phyloP scores from a whole-genome alignment of 2,888 invertebrate species.

The Eutolmus rufibarbis region DNA sequence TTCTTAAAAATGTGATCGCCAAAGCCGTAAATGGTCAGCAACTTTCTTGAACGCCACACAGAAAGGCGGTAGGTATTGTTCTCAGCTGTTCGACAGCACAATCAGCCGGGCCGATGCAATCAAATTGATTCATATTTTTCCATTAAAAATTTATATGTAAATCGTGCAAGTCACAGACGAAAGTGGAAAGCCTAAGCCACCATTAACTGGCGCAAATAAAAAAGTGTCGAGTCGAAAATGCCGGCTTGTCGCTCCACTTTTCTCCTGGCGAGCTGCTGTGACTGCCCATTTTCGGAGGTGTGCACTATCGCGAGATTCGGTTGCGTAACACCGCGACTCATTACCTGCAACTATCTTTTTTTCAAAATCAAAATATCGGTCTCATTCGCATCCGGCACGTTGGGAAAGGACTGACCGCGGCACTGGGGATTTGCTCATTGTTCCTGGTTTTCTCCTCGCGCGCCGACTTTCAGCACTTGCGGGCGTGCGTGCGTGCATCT shows the following conservation, averaged over 20 bases:
- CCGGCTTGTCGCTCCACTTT: not conserved
- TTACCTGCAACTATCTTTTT: not conserved
- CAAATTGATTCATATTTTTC: not conserved
- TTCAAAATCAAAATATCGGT: not conserved
- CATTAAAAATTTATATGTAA: not conserved
- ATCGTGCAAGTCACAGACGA: not conserved
- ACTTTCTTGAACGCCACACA: not conserved
- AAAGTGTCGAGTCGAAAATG: not conserved
- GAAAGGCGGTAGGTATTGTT: not conserved
- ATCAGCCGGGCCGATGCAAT: not conserved
- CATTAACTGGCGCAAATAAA: not conserved
- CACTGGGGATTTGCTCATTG: not conserved
- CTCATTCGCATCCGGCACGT: not conserved
- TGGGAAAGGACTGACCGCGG: not conserved
- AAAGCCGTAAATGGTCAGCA: not conserved
- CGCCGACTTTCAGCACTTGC: not conserved
- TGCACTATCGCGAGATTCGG: not conserved
- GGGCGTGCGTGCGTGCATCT: not conserved
- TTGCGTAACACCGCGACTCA: not conserved
- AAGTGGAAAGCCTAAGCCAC: not conserved
- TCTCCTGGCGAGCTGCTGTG: not conserved
- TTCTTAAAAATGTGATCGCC: not conserved
- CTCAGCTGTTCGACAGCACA: not conserved
- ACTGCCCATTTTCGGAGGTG: not conserved
- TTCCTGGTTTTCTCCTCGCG: not conserved